Conservation (phyloP, 2,113 vertebrate genomes). For the Odontesthes bonariensis region DNA sequence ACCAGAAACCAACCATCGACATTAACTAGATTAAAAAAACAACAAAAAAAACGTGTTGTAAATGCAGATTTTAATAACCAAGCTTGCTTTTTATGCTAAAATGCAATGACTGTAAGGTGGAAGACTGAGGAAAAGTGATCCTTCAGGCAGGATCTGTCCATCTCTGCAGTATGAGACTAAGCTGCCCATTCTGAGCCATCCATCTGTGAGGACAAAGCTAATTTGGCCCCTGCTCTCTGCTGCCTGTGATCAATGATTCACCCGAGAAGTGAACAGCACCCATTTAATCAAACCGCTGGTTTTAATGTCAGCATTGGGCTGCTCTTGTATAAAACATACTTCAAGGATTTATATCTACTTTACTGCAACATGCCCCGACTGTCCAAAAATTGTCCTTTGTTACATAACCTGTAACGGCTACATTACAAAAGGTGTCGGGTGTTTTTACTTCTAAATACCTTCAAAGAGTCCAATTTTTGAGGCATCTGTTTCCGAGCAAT, state of each 20-base stretch:
- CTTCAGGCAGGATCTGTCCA: no score
- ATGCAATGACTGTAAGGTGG: constrained; percentile 8
- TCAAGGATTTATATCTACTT: no score
- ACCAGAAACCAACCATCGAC: constrained; percentile 5
- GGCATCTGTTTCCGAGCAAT: no score
- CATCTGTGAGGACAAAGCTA: constrained; percentile 47
- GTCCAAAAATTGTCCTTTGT: no score
- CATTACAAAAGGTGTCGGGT: no score
- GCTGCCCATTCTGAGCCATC: constrained; percentile 29
- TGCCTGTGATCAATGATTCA: constrained; percentile 65
- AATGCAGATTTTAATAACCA: constrained; percentile 1
- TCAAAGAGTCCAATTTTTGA: no score
- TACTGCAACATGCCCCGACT: no score
- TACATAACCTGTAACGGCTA: no score
- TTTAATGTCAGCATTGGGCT: background rate
- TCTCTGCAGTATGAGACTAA: constrained; percentile 10
- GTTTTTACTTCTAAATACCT: no score
- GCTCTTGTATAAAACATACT: no score
- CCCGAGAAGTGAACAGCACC: constrained; percentile 16
- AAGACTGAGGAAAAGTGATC: background rate
- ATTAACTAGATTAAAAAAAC: background rate
- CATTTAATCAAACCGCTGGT: constrained; percentile 45
- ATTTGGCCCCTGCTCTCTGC: constrained; percentile 27
- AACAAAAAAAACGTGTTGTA: background rate
- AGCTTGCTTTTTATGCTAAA: background rate